These are phyloP conservation scores for Phthorimaea operculella DNA, from an alignment of 1,140 invertebrate genomes.

Conservation along the genomic window DNA sequence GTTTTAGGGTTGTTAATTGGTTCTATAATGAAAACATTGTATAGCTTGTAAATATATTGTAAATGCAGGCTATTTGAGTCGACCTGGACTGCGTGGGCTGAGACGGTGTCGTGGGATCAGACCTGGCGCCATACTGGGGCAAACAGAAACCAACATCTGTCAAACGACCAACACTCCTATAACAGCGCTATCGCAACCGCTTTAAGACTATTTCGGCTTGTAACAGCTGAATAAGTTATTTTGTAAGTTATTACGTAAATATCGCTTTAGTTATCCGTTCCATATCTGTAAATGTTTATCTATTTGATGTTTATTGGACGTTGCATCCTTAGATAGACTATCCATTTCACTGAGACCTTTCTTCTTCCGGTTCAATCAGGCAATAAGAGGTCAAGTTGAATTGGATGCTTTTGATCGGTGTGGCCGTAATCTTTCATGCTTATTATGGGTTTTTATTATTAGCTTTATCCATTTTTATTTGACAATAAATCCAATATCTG, in stretches of 20 bases:
- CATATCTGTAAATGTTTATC: slow-evolving; percentile 32
- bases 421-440: not conserved
- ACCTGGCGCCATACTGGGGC: not conserved
- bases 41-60: slow-evolving; percentile 1
- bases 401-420: not conserved
- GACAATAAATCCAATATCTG: not conserved
- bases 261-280: slow-evolving; percentile 22
- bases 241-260: slow-evolving; percentile 23
- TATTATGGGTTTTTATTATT: slow-evolving; percentile 2
- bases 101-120: not conserved
- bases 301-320: slow-evolving; percentile 31
- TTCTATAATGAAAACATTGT: not conserved
- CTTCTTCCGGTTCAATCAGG: not conserved
- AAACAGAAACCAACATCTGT: not conserved
- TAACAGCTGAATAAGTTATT: not conserved
- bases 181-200: too few species aligned
- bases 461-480: not conserved
- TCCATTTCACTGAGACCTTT: slow-evolving; percentile 2
- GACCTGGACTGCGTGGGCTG: not conserved
- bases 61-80: not conserved
- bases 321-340: slow-evolving; percentile 23
- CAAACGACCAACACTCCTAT: not conserved
- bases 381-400: not conserved
- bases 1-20: not conserved
- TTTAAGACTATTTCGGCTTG: too few species aligned